Base-by-base conservation (phyloP, 2,797 vertebrate species). In the Epinephelus malabaricus region DNA sequence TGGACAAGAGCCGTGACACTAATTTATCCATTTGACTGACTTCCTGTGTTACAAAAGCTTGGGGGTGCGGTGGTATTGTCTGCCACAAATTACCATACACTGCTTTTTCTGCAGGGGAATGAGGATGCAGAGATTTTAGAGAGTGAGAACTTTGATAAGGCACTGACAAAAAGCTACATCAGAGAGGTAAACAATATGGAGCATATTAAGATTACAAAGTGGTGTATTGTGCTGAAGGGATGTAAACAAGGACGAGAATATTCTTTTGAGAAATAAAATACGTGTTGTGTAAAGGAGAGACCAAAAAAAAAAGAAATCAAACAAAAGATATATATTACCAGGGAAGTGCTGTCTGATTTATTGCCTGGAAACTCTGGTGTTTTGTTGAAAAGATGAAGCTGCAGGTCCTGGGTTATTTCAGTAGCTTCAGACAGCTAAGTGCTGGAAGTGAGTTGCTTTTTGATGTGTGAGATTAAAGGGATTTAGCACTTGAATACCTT, bases 391-490 rank as follows among this genome's bases (percentile, higher is more conserved):
- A 83, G 76, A 78, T 72, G 75, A 87, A 74, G 68, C 73, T 73
- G 75, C 71, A 70, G 58, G 70, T 85, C 67, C 55, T 34, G 54
- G 66, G 64, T 81, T 86, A 77, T 86, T 90, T 88, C 60, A 85
- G 73, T 60, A 60, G 83, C 76, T 85, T 14, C 79, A 86, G 89
- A 88, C 76, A 78, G 76, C 85, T 84, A 85, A 87, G 87, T 86
- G 84, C 88, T 90, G 65, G 78, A 83, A 89, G 86, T 85, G 82
- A 92, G 87, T 76, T 88, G 87, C 83, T 90, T 94, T 91, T 91
- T 93, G 89, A 92, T 92, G 90, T 92, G 86, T 69, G 82, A 89
- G 92, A 94, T 94, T 94, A 93, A 94, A 94, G 87, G 85, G 89
- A 89, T 94, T 94, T 91, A 89, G 87, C 69, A 88, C 86, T 88